Conservation (phyloP, 2,113 vertebrate genomes). For the Pygoscelis adeliae region DNA sequence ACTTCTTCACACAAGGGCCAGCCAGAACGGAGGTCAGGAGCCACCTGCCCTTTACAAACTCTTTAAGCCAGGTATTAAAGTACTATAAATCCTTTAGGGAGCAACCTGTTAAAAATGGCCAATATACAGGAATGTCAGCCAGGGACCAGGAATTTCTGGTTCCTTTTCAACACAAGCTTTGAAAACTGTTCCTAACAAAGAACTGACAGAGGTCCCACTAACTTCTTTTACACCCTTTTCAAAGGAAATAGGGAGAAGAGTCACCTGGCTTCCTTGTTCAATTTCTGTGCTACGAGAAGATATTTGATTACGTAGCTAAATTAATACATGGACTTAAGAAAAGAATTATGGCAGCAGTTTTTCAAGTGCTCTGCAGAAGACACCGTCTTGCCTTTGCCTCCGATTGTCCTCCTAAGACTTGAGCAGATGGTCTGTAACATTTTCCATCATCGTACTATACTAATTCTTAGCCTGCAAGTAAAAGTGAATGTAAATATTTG, state of each 20-base stretch:
- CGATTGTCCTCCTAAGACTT: not conserved
- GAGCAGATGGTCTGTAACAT: not conserved
- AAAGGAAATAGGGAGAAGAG: not conserved
- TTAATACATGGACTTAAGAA: not conserved
- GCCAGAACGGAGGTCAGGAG: not conserved
- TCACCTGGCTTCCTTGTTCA: not conserved
- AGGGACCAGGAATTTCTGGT: not conserved
- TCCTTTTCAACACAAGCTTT: not conserved
- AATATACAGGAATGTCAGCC: not conserved
- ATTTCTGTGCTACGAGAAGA: not conserved
- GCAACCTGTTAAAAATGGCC: not conserved
- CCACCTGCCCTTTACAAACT: not conserved
- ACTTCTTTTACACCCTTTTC: not conserved
- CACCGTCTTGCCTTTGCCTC: not conserved
- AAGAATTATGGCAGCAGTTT: not conserved
- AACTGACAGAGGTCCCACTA: not conserved
- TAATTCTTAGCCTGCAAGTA: not conserved
- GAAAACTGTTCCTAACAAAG: not conserved
- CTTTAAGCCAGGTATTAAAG: not conserved
- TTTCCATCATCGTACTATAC: fast-evolving
- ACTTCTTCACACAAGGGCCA: not conserved
- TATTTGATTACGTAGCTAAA: not conserved
- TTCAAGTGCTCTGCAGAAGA: not conserved
- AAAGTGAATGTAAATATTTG: not conserved
- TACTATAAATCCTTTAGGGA: not conserved